Evolutionary conservation across 1,140 invertebrate species (phyloP).

Genomic region (Bombus vancouverensis): DNA sequence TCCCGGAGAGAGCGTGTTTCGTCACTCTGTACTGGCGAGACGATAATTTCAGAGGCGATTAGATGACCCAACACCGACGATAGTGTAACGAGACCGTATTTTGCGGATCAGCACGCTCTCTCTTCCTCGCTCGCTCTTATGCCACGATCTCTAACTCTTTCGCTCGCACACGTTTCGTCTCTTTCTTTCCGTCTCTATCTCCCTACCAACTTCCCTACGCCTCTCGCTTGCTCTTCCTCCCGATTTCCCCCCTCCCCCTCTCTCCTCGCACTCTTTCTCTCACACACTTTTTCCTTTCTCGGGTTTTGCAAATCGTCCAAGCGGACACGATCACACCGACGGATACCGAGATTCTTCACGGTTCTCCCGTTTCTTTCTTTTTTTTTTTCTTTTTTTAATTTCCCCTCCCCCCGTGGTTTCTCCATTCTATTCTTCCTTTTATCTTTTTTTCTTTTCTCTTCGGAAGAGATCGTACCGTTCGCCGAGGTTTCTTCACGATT

Average conservation of each 20-base stretch:
- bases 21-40: constrained; percentile 52
- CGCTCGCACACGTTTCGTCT: not conserved
- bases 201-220: not conserved
- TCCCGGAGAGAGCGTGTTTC: constrained; percentile 43
- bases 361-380: not conserved
- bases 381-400: not conserved
- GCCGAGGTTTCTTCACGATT: not conserved
- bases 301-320: constrained; percentile 37
- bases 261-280: constrained; percentile 2
- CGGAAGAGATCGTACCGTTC: constrained; percentile 8
- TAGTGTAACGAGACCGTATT: constrained; percentile 52
- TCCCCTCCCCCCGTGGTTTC: not conserved
- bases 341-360: constrained; percentile 38
- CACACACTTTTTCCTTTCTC: constrained; percentile 28
- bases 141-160: not conserved
- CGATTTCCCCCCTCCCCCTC: not conserved
- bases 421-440: not conserved
- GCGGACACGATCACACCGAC: constrained; percentile 37
- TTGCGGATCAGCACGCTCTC: constrained; percentile 43
- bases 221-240: not conserved
- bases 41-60: constrained; percentile 61
- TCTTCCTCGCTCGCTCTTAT: not conserved
- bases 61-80: constrained; percentile 59
- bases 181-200: constrained; percentile 19
- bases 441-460: not conserved